Evolutionary conservation across 2,113 vertebrate genomes (phyloP).

Genomic region (Hymenochirus boettgeri): DNA sequence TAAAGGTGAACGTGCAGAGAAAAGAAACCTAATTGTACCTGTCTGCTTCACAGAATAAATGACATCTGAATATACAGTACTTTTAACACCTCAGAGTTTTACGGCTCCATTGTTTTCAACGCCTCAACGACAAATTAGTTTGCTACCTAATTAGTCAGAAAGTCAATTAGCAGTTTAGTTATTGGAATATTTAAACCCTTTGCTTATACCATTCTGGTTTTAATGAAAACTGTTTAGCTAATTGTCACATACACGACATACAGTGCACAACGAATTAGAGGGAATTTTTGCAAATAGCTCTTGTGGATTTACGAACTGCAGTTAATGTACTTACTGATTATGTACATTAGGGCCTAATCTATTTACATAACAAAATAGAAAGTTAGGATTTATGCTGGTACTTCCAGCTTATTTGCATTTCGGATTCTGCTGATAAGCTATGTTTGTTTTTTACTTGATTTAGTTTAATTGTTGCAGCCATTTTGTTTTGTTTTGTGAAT

Average conservation of each 20-base stretch:
- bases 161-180: constrained; percentile 77
- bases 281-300: neutral
- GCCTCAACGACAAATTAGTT: constrained; percentile 73
- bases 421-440: constrained; percentile 5
- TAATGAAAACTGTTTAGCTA: constrained; percentile 56
- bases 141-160: constrained; percentile 77
- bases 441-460: constrained; percentile 30
- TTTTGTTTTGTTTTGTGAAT: constrained; percentile 27
- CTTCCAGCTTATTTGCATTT: neutral
- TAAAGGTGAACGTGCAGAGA: neutral
- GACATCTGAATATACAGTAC: neutral
- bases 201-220: constrained; percentile 65
- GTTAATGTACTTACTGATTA: constrained; percentile 8
- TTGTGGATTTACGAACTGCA: constrained; percentile 12
- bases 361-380: constrained; percentile 22
- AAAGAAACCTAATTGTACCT: neutral
- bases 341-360: neutral
- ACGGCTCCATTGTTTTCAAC: constrained; percentile 70
- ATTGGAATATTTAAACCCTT: constrained; percentile 72
- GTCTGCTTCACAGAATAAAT: neutral
- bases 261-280: constrained; percentile 7
- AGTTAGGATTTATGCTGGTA: constrained; percentile 18
- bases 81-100: constrained; percentile 51
- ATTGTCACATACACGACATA: constrained; percentile 58
- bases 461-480: constrained; percentile 23